Conservation (phyloP, 1,140 invertebrate species). For the Vanessa tameamea region DNA sequence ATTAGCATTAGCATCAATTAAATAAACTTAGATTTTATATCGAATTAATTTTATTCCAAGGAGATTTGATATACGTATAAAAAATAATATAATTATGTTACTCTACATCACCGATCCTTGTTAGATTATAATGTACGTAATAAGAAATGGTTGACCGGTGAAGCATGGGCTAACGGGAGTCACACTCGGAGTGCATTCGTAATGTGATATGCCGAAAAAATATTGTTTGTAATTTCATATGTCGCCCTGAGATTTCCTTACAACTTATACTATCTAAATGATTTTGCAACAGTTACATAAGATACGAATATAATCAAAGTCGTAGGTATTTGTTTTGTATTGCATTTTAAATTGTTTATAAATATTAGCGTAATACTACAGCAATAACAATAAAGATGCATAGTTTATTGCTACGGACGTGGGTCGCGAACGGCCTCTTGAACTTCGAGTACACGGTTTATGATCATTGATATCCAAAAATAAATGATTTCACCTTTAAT, state of each 20-base stretch:
- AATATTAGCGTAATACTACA: constrained; percentile 8
- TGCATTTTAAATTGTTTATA: constrained; percentile 6
- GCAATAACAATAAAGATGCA: constrained; percentile 59
- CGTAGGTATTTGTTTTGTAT: neutral
- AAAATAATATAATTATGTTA: neutral
- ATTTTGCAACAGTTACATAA: neutral
- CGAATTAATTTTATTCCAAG: neutral
- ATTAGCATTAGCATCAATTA: constrained; percentile 13
- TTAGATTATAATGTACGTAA: constrained; percentile 42
- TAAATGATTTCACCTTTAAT: constrained; percentile 27
- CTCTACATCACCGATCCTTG: neutral
- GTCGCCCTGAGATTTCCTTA: constrained; percentile 44
- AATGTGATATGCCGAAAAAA: constrained; percentile 61
- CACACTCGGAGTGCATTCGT: constrained; percentile 61
- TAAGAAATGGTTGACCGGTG: constrained; percentile 62
- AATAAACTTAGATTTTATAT: neutral
- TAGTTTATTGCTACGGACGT: constrained; percentile 54
- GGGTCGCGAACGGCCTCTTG: constrained; percentile 40
- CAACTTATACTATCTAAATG: constrained; percentile 17
- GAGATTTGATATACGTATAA: neutral
- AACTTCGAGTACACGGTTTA: constrained; percentile 45
- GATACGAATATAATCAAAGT: neutral
- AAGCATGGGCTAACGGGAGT: constrained; percentile 71
- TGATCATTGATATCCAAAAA: constrained; percentile 35
- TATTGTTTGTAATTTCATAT: constrained; percentile 60